Conservation (phyloP, 1,140 invertebrate species). For the Drosophila kikkawai region DNA sequence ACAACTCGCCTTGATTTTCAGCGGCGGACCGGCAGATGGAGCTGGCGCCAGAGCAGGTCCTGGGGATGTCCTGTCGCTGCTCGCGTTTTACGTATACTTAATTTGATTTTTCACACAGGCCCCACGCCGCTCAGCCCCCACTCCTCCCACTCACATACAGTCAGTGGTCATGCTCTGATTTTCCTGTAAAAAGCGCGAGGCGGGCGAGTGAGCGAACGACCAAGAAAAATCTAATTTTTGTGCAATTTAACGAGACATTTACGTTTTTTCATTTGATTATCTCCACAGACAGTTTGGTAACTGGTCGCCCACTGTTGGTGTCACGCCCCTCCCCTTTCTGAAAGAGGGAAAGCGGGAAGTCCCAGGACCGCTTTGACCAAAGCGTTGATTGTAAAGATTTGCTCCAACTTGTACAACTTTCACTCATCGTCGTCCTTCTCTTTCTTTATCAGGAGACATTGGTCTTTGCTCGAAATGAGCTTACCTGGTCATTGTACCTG, state of each 20-base stretch:
- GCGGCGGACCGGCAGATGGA: constrained; percentile 42
- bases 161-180: constrained; percentile 82
- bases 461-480: constrained; percentile 33
- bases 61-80: constrained; percentile 48
- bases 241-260: constrained; percentile 84
- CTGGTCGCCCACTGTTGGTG: constrained; percentile 22
- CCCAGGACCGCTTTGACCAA: constrained; percentile 22
- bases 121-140: constrained; percentile 7
- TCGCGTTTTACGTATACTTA: constrained; percentile 82
- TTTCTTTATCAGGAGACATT: constrained; percentile 12
- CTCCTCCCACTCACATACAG: constrained; percentile 30
- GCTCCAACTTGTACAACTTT: neutral
- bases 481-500: constrained; percentile 70
- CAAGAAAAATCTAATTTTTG: constrained; percentile 82
- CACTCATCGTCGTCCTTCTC: constrained; percentile 22
- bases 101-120: constrained; percentile 81
- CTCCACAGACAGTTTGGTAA: constrained; percentile 78
- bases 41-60: constrained; percentile 21
- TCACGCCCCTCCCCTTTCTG: neutral
- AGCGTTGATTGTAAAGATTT: constrained; percentile 77
- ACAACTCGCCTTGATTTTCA: constrained; percentile 82
- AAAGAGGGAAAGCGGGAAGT: neutral
- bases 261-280: constrained; percentile 85
- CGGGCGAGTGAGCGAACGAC: constrained; percentile 14
- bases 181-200: constrained; percentile 41